Evolutionary conservation across 2,888 invertebrate genomes (phyloP), one percentile per base, ranked within the genome.

Genomic region (Xestobium rufovillosum): DNA sequence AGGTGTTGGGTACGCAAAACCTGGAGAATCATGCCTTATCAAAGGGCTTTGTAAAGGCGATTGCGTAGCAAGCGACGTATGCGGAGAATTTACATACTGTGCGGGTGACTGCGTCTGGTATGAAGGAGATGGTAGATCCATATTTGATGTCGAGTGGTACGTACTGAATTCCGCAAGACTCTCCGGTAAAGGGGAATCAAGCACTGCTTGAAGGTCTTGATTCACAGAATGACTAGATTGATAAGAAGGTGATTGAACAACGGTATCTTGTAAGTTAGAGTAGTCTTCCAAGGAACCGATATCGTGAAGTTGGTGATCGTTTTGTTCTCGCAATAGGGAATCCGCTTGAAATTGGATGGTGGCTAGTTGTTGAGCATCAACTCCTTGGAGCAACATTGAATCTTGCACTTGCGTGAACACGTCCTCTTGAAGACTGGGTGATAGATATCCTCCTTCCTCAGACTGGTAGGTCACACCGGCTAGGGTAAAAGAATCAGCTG

Each of bases 1-100:
- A 13, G 89, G 89, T 4, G 89, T 89, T 2, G 89, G 88, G 58
- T 88, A 89, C 13, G 84, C 77, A 52, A 88, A 73, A 23, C 82
- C 79, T 1, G 83, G 83, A n/a, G 83, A 83, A 39, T 76, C 75
- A 52, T 75, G 74, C 42, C 72, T 63, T 12, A 73, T 69, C 23
- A 75, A 52, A 0, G 80, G 80, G 15, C 79, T 79, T 45, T 78
- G 76, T 41, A 79, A 50, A 0, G 80, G 79, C 1, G 78, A 78
- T 45, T 74, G 70, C 9, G 69, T 71, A 34, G 69, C 66, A 35
- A 74, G 49, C 3, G 71, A 70, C 3, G 67, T 52, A 38, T 63
- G 65, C 3, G 65, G 63, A 16, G 64, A 61, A 38, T 57, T 50
- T 3, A 61, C 49, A 47, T 62, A 65, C 40, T 65, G 59, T 43